Base-by-base conservation (phyloP, 2,113 vertebrate species). In the Podocnemis expansa region DNA sequence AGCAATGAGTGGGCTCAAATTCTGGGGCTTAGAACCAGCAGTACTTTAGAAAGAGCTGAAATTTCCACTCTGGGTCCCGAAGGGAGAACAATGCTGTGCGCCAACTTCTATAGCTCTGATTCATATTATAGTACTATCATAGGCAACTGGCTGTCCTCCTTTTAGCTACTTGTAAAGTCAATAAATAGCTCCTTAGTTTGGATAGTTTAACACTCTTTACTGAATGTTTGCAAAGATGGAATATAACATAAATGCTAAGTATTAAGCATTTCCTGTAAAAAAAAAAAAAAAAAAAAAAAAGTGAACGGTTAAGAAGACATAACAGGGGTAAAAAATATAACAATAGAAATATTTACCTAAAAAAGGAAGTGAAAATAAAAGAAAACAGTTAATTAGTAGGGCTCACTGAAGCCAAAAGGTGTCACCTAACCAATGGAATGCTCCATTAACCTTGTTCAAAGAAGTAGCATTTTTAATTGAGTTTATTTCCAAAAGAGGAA, bases 331-430 rank as follows among this genome's bases (percentile, higher is more conserved):
- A 45, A 25, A 84, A 41, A 85, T 82, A 93, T 90, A 85, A 84
- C 91, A 95, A 19, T 82, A 89, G 88, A 90, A 96, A 84, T 29
- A 85, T 96, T 95, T 95, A 82, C 95, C 82, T 91, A 79, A 92
- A 93, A 5, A 29, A 67, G 60, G 34, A 87, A 91, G 67, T 88
- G 19, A 87, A 58, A 80, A 93, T 45, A 81, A 38, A 91, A 92
- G 47, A 80, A 94, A 94, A 96, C 14, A 89, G 86, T 89, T 91
- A 96, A 93, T 70, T 45, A 73, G 52, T 84, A 80, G 91, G 91
- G 80, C 76, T 93, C 0, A 0, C 73, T 89, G 86, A 90, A 90
- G 78, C 91, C 82, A 94, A 91, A 93, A 91, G 89, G 19, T 96
- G 76, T 3, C 78, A 84, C 94, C 92, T 93, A 93, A 90, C 90